phyloP scores from a whole-genome alignment of 92 coral and sea anemone species.

The Epizoanthus scotinus region DNA sequence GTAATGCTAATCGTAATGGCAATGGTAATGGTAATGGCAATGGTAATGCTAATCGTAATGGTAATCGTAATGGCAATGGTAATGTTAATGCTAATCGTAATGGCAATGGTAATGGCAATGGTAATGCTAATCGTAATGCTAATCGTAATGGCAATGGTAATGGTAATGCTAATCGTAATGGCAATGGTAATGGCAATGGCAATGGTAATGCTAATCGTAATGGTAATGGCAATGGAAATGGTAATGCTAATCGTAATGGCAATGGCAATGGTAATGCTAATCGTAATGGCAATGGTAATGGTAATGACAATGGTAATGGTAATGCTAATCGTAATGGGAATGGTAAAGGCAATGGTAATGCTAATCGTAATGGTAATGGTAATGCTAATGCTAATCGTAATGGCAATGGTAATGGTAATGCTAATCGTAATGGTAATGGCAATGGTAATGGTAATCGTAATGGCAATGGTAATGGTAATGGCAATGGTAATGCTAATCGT shows the following conservation, averaged over 20 bases:
- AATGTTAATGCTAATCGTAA: too few species aligned
- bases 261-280: background rate
- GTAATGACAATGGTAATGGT: background rate
- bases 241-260: background rate
- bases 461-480: background rate
- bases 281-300: background rate
- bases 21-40: background rate
- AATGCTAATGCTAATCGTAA: background rate
- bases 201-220: background rate
- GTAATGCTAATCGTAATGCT: too few species aligned
- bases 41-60: background rate
- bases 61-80: too few species aligned
- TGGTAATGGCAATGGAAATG: background rate
- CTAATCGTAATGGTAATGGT: background rate
- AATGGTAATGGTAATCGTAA: background rate
- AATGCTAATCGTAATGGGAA: background rate
- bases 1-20: background rate
- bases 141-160: background rate
- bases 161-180: background rate
- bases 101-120: background rate
- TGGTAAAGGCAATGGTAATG: background rate
- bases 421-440: background rate
- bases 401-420: background rate
- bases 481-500: too few species aligned
- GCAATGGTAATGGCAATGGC: background rate